These are phyloP conservation scores for Cepphus grylle DNA, from an alignment of 2,113 vertebrate species.

Conservation along the genomic window DNA sequence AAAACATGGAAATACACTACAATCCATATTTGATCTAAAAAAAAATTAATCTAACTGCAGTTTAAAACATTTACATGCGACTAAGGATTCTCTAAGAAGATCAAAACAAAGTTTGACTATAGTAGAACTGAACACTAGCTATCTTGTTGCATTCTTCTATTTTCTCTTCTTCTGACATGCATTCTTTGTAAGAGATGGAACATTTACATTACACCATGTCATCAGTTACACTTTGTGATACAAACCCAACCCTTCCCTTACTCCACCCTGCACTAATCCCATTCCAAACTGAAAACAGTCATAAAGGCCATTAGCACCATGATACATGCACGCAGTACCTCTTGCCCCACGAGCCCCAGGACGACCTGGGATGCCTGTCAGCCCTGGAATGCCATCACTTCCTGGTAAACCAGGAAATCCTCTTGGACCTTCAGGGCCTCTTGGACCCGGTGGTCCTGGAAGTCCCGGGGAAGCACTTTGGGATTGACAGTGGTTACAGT, in stretches of 20 bases:
- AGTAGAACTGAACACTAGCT: neutral
- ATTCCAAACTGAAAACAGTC: neutral
- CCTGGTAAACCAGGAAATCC: slow-evolving; percentile 87
- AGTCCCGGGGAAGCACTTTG: slow-evolving; percentile 79
- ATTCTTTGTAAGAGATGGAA: rapidly evolving
- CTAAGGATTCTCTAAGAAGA: neutral
- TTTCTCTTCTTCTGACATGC: neutral
- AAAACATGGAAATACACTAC: neutral
- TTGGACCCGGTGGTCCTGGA: slow-evolving; percentile 82
- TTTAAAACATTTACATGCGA: neutral
- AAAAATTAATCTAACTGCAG: neutral
- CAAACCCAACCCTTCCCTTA: neutral
- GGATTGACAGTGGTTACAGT: slow-evolving; percentile 83
- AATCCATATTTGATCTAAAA: neutral
- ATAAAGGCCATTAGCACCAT: neutral
- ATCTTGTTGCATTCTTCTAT: neutral
- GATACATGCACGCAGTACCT: slow-evolving; percentile 73
- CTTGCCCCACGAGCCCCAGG: slow-evolving; percentile 84
- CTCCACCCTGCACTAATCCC: neutral
- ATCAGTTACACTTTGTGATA: neutral
- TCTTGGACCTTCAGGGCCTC: slow-evolving; percentile 82
- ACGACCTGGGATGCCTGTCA: slow-evolving; percentile 80
- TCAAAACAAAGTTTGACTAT: neutral
- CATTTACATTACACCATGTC: neutral
- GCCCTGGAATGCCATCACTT: slow-evolving; percentile 81